A percentile compares a stretch with the other conserved stretches of the same genome.
Evolutionary conservation across 2,113 vertebrate species (phyloP).

Genomic region (Campylorhamphus procurvoides): DNA sequence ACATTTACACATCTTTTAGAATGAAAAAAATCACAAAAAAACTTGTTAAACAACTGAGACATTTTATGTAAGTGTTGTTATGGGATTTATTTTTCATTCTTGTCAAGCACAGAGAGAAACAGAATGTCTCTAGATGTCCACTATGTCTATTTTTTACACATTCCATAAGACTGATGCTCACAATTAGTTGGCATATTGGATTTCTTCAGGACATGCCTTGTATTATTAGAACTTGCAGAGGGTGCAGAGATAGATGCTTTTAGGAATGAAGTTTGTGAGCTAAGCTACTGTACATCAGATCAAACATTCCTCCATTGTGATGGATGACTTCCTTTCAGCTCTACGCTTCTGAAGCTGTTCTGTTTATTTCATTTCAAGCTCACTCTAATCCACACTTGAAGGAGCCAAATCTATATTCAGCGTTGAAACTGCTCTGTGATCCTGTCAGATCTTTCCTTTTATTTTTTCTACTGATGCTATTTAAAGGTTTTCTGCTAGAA

Average conservation of each 20-base stretch:
- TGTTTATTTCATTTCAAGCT: constrained; percentile 64
- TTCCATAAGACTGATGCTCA: constrained; percentile 31
- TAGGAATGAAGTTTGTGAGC: constrained; percentile 38
- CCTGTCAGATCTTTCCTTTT: constrained; percentile 46
- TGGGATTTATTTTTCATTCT: background rate
- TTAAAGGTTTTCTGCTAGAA: constrained; percentile 26
- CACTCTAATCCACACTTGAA: constrained; percentile 43
- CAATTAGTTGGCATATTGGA: constrained; percentile 47
- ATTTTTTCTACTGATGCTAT: constrained; percentile 13
- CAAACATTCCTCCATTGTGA: constrained; percentile 49
- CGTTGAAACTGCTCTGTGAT: background rate
- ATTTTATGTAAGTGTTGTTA: background rate
- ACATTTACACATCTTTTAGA: background rate
- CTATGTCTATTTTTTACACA: constrained; percentile 13
- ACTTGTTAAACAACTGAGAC: background rate
- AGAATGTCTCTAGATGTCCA: background rate
- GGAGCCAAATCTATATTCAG: constrained; percentile 47
- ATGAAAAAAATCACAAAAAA: background rate
- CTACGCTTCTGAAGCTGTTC: constrained; percentile 49
- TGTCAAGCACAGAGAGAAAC: background rate
- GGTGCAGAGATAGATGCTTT: constrained; percentile 17
- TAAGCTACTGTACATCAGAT: constrained; percentile 52
- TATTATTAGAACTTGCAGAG: constrained; percentile 41
- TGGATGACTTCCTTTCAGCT: constrained; percentile 56
- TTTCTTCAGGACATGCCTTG: constrained; percentile 43